phyloP scores from a whole-genome alignment of 2,113 vertebrate species.

The Poeciliopsis turrubarensis region DNA sequence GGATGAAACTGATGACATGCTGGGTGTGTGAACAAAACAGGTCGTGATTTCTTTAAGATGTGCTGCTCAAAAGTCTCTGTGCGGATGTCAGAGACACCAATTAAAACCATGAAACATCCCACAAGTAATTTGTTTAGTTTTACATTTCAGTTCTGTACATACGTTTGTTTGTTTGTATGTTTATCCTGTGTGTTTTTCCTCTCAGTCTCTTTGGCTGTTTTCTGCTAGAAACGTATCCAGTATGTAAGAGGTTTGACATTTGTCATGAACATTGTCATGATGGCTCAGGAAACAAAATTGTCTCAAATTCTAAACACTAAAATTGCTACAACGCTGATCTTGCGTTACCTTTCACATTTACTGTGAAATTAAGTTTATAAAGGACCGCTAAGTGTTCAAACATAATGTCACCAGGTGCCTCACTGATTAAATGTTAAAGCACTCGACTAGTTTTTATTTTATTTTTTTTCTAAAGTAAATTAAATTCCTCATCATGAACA shows the following conservation, averaged over 20 bases:
- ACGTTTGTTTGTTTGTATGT: background rate
- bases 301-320: background rate
- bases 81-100: no score
- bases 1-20: no score
- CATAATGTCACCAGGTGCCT: slow-evolving; percentile 15
- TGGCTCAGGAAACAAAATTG: background rate
- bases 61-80: no score
- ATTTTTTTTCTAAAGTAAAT: background rate
- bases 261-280: background rate
- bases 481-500: slow-evolving; percentile 22
- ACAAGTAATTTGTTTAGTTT: no score
- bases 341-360: slow-evolving; percentile 1
- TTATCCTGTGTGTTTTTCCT: background rate
- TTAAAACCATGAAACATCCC: no score
- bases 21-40: no score
- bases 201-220: background rate
- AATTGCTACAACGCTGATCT: background rate
- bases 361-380: slow-evolving; percentile 13
- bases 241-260: background rate
- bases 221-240: background rate
- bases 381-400: background rate
- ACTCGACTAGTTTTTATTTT: slow-evolving; percentile 1
- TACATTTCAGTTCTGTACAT: no score
- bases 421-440: slow-evolving; percentile 56
- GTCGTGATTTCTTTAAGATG: no score